Conservation (phyloP, 2,888 invertebrate genomes). For the Acleris sparsana region DNA sequence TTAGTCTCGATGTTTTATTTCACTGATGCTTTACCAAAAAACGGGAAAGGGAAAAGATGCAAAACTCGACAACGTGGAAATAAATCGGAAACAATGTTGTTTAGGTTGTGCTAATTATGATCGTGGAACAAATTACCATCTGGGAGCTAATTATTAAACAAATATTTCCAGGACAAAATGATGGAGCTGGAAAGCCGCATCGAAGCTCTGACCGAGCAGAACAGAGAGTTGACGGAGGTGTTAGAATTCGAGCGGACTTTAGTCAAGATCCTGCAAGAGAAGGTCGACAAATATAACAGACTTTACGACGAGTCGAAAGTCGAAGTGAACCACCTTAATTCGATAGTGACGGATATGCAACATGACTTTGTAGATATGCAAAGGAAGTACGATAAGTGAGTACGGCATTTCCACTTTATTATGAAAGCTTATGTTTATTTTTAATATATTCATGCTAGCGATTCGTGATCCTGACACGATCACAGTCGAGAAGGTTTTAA, state of each 20-base stretch:
- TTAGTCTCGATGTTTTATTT: no score
- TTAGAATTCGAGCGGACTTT: constrained; percentile 82
- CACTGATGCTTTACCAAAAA: no score
- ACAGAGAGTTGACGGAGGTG: constrained; percentile 73
- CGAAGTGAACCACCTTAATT: constrained; percentile 72
- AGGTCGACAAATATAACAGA: constrained; percentile 76
- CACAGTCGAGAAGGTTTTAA: no score
- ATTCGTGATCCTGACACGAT: no score
- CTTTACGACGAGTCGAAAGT: constrained; percentile 79
- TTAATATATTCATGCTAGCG: background rate
- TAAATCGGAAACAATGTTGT: background rate
- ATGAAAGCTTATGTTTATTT: background rate
- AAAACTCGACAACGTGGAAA: no score
- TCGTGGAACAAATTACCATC: background rate
- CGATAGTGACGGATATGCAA: constrained; percentile 71
- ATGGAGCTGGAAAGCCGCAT: constrained; percentile 73
- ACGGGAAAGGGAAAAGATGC: no score
- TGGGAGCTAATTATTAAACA: background rate
- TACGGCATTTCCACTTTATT: constrained; percentile 19
- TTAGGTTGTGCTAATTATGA: background rate
- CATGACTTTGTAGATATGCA: constrained; percentile 72
- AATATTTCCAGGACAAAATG: constrained; percentile 65
- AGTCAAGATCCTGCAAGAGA: constrained; percentile 75
- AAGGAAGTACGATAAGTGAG: constrained; percentile 74
- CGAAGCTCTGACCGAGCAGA: constrained; percentile 76